Conservation (phyloP, 1,140 invertebrate genomes). For the Saccostrea echinata region DNA sequence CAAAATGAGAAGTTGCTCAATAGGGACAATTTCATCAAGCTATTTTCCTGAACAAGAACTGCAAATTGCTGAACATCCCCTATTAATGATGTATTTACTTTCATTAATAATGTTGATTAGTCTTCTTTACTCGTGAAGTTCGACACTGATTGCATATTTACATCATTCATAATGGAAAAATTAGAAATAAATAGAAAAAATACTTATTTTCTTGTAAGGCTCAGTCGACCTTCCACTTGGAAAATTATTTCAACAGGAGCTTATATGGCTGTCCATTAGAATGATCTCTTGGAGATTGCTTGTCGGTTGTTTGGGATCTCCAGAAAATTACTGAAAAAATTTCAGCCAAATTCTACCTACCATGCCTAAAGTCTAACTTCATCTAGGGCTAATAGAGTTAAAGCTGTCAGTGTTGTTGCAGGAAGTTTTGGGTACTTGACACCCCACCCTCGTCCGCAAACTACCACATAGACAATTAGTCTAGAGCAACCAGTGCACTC, state of each 20-base stretch:
- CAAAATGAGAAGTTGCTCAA: neutral
- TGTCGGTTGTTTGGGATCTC: neutral
- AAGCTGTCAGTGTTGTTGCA: too few species aligned
- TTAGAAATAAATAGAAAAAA: neutral
- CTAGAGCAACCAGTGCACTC: too few species aligned
- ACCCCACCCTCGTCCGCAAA: too few species aligned
- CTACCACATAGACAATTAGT: too few species aligned
- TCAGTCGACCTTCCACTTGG: neutral
- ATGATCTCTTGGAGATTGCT: neutral
- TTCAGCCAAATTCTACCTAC: neutral
- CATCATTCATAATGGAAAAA: too few species aligned
- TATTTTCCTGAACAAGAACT: neutral
- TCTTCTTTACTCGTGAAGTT: too few species aligned
- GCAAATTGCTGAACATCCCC: too few species aligned
- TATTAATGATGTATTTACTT: too few species aligned
- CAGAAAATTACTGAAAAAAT: constrained; percentile 5
- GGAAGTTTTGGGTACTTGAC: too few species aligned
- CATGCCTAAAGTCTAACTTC: neutral
- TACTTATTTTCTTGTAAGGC: neutral
- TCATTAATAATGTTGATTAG: too few species aligned
- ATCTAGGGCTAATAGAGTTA: too few species aligned
- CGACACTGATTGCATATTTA: too few species aligned
- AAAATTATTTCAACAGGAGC: neutral
- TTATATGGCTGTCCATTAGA: neutral
- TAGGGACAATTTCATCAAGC: neutral